Evolutionary conservation across 1,140 invertebrate genomes (phyloP).

Genomic region (Euglossa dilemma): DNA sequence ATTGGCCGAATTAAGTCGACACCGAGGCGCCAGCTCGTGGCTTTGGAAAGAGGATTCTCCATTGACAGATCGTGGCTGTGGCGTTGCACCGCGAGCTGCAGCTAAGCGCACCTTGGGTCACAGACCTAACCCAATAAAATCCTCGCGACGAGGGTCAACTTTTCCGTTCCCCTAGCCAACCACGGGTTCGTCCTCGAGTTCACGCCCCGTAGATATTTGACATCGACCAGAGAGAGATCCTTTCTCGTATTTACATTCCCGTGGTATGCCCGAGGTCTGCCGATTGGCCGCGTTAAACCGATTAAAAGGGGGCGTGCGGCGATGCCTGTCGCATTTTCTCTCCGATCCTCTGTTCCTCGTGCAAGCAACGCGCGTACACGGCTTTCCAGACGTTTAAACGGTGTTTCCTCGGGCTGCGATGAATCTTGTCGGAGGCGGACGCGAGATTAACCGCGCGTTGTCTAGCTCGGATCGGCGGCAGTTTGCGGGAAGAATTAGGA

Average conservation of each 20-base stretch:
- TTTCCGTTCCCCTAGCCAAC: not conserved
- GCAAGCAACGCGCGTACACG: not conserved
- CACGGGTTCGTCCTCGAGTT: conserved; percentile 18
- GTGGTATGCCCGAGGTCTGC: conserved; percentile 22
- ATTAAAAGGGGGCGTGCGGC: conserved; percentile 48
- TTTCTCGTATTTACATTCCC: conserved; percentile 55
- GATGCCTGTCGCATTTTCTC: conserved; percentile 53
- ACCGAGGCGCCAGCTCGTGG: not conserved
- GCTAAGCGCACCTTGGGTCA: not conserved
- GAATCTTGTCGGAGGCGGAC: not conserved
- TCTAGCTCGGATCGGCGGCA: not conserved
- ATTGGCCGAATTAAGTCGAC: not conserved
- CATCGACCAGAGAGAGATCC: conserved; percentile 28
- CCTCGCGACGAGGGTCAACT: conserved; percentile 20
- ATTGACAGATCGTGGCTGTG: not conserved
- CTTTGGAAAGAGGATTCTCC: not conserved
- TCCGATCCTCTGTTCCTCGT: conserved; percentile 7
- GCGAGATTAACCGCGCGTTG: not conserved
- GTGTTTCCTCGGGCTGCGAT: not conserved
- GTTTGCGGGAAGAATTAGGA: not conserved
- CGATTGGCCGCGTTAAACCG: conserved; percentile 52
- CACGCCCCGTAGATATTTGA: conserved; percentile 58
- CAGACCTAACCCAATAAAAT: conserved; percentile 30
- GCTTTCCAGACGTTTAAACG: conserved; percentile 3
- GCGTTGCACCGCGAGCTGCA: not conserved